A percentile compares a stretch with the other conserved stretches of the same genome.
phyloP scores from a whole-genome alignment of 2,888 invertebrate species.

The Lepidocyrtoides sp. region DNA sequence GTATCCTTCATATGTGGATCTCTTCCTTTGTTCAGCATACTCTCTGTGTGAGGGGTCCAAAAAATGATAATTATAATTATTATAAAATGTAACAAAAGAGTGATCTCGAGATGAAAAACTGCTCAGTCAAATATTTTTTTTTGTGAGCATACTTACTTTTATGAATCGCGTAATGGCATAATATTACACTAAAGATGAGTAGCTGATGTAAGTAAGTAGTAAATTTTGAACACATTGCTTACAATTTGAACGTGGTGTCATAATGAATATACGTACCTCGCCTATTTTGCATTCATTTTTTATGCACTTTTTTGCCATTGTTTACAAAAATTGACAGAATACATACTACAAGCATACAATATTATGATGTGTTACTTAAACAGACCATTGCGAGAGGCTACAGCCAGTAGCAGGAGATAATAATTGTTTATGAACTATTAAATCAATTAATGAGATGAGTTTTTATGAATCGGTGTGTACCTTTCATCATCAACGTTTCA shows the following conservation, averaged over 20 bases:
- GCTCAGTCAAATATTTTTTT: background rate
- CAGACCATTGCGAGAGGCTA: too few relatives aligned
- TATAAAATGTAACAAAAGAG: background rate
- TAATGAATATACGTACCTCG: background rate
- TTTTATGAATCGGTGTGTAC: background rate
- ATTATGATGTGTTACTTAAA: background rate
- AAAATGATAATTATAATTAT: background rate
- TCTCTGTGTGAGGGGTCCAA: background rate
- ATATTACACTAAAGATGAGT: background rate
- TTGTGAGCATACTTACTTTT: background rate
- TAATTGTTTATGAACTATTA: conserved; percentile 9
- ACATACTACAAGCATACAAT: background rate
- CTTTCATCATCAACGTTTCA: background rate
- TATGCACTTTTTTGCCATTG: background rate
- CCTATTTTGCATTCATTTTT: too few relatives aligned
- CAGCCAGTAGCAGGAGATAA: background rate
- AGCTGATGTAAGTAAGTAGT: background rate
- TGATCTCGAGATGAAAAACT: conserved; percentile 38
- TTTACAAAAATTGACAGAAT: background rate
- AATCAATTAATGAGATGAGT: conserved; percentile 6
- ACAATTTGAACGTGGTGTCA: background rate
- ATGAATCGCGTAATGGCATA: background rate
- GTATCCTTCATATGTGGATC: background rate
- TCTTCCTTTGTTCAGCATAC: too few relatives aligned
- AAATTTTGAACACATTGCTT: background rate